A percentile compares a stretch with the other conserved stretches of the same genome.
These are phyloP conservation scores for Chaetophractus vellerosus DNA, from an alignment of 2,797 vertebrate genomes.

Conservation along the genomic window DNA sequence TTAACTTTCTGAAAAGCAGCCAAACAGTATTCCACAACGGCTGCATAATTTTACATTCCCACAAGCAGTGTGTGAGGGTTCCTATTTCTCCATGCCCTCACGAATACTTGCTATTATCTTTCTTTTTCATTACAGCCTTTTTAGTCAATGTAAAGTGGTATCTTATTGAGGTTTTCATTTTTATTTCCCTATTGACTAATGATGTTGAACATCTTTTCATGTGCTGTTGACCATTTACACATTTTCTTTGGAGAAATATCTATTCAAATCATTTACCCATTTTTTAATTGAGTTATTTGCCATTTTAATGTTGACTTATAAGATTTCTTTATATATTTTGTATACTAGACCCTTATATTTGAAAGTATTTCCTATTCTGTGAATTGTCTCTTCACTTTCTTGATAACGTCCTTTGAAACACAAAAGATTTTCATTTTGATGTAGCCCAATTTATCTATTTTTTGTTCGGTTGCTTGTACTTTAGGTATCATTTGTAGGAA, in stretches of 20 bases:
- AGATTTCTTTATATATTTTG: no score
- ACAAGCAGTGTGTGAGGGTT: not conserved
- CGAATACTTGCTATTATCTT: not conserved
- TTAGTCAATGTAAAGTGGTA: no score
- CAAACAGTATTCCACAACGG: not conserved
- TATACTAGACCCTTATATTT: not conserved
- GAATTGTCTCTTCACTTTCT: not conserved
- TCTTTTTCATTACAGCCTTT: not conserved
- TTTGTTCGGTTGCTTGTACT: no score
- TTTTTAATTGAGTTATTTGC: no score
- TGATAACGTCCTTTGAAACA: not conserved
- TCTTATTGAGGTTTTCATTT: no score
- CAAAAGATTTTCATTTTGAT: not conserved
- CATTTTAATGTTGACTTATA: no score
- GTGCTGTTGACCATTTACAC: no score
- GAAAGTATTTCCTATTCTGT: not conserved
- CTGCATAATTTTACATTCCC: not conserved
- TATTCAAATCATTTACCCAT: no score
- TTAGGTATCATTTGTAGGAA: no score
- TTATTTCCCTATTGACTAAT: no score
- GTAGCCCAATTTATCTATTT: not conserved
- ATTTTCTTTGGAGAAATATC: no score
- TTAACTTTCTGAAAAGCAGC: not conserved
- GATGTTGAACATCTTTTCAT: no score
- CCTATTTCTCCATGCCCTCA: not conserved